Evolutionary conservation across 2,113 vertebrate genomes (phyloP).

Genomic region (Cololabis saira): DNA sequence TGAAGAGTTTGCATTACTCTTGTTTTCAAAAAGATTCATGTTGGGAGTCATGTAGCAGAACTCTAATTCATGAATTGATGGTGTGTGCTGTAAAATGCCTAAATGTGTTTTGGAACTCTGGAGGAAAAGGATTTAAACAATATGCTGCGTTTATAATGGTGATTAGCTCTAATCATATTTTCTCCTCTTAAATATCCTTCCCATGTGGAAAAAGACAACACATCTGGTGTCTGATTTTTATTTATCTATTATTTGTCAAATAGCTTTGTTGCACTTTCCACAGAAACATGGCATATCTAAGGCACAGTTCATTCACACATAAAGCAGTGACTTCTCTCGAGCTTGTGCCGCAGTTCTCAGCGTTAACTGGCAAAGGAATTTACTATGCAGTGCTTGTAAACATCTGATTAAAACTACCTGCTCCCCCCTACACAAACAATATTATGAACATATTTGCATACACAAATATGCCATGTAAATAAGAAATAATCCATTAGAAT

Average conservation of each 20-base stretch:
- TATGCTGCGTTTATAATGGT: not conserved
- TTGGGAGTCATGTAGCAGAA: not conserved
- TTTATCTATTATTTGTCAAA: not conserved
- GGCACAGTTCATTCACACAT: conserved; percentile 14
- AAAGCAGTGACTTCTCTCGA: conserved; percentile 16
- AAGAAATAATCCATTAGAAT: conserved; percentile 41
- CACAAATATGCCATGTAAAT: conserved; percentile 38
- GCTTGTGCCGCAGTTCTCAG: conserved; percentile 24
- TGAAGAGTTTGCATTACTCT: conserved; percentile 34
- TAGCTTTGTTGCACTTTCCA: not conserved
- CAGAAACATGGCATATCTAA: conserved; percentile 1
- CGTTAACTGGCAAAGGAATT: conserved; percentile 33
- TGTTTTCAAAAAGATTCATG: conserved; percentile 12
- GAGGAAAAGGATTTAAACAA: not conserved
- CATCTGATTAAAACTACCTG: conserved; percentile 62
- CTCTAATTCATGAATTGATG: not conserved
- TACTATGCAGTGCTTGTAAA: conserved; percentile 50
- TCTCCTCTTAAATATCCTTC: not conserved
- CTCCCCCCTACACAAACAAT: conserved; percentile 31
- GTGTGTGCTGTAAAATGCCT: not conserved
- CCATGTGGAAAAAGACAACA: not conserved
- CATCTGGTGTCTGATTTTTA: not conserved
- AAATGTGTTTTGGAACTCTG: not conserved
- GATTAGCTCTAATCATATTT: not conserved
- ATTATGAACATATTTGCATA: conserved; percentile 30